Conservation (phyloP, 2,888 invertebrate species). For the Tanytarsus gracilentus region DNA sequence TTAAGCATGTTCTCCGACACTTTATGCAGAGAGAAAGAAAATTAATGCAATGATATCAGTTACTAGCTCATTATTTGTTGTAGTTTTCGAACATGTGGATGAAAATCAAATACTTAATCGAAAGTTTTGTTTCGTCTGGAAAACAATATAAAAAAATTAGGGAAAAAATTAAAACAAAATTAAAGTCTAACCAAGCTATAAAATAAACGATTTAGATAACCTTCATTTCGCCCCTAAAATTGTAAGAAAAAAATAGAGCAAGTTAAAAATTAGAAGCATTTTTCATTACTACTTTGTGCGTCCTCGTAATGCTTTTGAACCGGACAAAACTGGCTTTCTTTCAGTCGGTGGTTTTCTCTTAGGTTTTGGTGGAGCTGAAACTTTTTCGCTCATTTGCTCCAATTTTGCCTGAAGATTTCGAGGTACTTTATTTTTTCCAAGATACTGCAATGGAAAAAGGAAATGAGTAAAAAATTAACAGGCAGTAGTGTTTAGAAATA, state of each 20-base stretch:
- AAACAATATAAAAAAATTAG: constrained; percentile 1
- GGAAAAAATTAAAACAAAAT: constrained; percentile 10
- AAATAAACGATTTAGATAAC: constrained; percentile 8
- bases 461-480: background rate
- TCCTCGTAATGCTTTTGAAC: constrained; percentile 6
- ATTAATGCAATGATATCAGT: no score
- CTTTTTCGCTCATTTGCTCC: background rate
- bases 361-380: background rate
- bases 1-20: no score
- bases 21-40: no score
- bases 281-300: constrained; percentile 12
- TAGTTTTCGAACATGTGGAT: no score
- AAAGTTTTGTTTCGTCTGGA: constrained; percentile 21
- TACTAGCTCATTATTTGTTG: no score
- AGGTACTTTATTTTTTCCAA: constrained; percentile 24
- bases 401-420: constrained; percentile 10
- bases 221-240: constrained; percentile 20
- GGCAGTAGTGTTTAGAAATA: background rate
- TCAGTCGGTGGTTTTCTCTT: constrained; percentile 18
- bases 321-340: background rate
- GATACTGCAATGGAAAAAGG: constrained; percentile 14
- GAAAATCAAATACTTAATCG: constrained; percentile 15
- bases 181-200: background rate
- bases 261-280: background rate
- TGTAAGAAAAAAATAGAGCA: background rate